Evolutionary conservation across 92 coral and sea anemone species (phyloP).

Genomic region (Metridium senile): DNA sequence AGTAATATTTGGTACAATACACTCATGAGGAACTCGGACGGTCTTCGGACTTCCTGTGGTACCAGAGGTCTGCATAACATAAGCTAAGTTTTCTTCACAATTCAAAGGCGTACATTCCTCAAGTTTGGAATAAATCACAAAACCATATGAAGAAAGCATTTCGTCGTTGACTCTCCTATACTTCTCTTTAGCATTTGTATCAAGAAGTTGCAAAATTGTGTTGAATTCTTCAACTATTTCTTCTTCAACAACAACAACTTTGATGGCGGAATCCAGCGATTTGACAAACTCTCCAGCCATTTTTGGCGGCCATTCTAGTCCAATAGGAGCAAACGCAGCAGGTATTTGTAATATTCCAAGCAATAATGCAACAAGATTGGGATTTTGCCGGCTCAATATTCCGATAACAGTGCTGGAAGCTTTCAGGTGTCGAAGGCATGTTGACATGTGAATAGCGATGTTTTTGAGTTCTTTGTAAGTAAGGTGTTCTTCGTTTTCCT

Average conservation of each 20-base stretch:
- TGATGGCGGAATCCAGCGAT: slow-evolving; percentile 27
- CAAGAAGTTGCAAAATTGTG: background rate
- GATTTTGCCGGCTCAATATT: slow-evolving; percentile 59
- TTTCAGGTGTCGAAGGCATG: slow-evolving; percentile 25
- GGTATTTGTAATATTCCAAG: slow-evolving; percentile 68
- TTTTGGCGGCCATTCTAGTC: slow-evolving; percentile 57
- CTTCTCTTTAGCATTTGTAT: background rate
- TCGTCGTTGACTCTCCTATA: slow-evolving; percentile 1
- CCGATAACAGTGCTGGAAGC: slow-evolving; percentile 49
- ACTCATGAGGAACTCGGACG: slow-evolving; percentile 83
- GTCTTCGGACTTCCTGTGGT: slow-evolving; percentile 92
- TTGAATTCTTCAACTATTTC: slow-evolving; percentile 40
- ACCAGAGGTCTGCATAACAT: slow-evolving; percentile 96
- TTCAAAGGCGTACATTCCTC: slow-evolving; percentile 9
- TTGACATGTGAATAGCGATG: slow-evolving; percentile 49
- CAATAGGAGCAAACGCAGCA: slow-evolving; percentile 85
- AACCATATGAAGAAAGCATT: slow-evolving; percentile 35
- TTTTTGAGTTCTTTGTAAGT: slow-evolving; percentile 62
- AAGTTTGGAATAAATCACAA: slow-evolving; percentile 8
- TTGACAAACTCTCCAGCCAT: slow-evolving; percentile 51
- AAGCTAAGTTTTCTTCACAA: slow-evolving; percentile 53
- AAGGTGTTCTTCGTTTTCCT: slow-evolving; percentile 35
- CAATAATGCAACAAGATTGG: slow-evolving; percentile 58
- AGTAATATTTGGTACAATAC: slow-evolving; percentile 82
- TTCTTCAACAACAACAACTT: slow-evolving; percentile 43